Evolutionary conservation across 2,888 invertebrate species (phyloP), one percentile per base, ranked within the genome.

Genomic region (Cosmia trapezina): DNA sequence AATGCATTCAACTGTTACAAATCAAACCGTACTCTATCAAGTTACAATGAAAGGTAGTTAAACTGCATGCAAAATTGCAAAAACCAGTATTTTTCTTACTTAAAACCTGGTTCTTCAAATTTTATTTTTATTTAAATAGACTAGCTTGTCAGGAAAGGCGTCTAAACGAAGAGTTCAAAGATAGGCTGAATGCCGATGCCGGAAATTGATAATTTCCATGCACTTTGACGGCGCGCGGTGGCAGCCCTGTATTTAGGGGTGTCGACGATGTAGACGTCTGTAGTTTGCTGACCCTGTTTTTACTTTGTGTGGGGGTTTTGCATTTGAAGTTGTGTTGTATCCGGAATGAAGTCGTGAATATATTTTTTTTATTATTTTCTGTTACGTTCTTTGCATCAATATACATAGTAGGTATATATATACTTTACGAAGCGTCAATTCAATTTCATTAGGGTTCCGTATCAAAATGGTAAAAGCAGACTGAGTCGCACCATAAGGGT

Each of bases 141-240:
- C 54, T 22, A 6, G n/a, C 19, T n/a, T 66, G 22, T 45, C 57
- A 54, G 37, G 43, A 49, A 17, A 51, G 51, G 17, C 37, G n/a
- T 7, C 53, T 41, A 79, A 51, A 61, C 57, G 66, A 57, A 64
- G 45, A 64, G 22, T 43, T 49, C 66, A 70, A 64, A 61, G 72
- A 53, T 49, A 70, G 64, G 69, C 53, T 64, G 67, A 66, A 61
- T 53, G 8, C 37, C 47, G 41, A 59, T 51, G 49, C 5, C 78
- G 80, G 80, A 81, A 81, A 81, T 81, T 81, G 78, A 78, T 78
- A 78, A 81, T 81, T 78, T 81, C 80, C 81, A 70, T 81, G 68
- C 81, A 81, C 78, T 81, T 81, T 74, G 78, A 65, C 33, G 67
- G 43, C 64, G 43, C 22, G 62, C 43, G 68, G 41, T 47, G 49